Base-by-base conservation (phyloP, 2,888 invertebrate species). In the Polydrusus tereticollis region DNA sequence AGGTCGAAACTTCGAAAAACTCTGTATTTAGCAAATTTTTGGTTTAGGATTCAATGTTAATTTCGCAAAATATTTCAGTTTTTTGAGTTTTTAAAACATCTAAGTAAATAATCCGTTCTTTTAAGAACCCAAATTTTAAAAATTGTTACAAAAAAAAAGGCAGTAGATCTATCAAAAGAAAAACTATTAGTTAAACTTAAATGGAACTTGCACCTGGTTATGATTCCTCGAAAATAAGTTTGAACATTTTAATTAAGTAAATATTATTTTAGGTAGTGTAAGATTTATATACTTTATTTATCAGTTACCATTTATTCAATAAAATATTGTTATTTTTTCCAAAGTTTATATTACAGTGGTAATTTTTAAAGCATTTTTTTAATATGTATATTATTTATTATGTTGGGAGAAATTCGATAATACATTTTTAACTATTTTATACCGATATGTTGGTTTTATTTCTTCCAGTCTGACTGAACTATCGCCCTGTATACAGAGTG, bases 341-440 rank as follows among this genome's bases (percentile, higher is more conserved):
- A 72, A 72, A 72, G 72, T 72, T 72, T 72, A 72, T 72, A 57
- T 36, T 63, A 64, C 23, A 45, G 59, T 38, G 58, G 58, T 50
- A 59, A 50, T 65, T 64, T 64, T 14, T 58, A 21, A 43, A 57
- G 52, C 36, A 33, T 65, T 50, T 65, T 67, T 69, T 57, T 38
- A 65, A 58, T 67, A 58, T 58, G 58, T 69, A 69, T 62, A 38
- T 26, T 68, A 57, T 57, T 67, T 67, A 67, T 63, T 71, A 67
- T 69, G 65, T 73, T 73, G 60, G 62, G 43, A 59, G 64, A 58
- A 63, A 60, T 65, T 63, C 65, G 47, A 68, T 58, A 73, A 73
- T 73, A 69, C 63, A 69, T 73, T 69, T 73, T 73, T 73, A 69
- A 73, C 69, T 69, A 73, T 73, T 73, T 73, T 73, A 60, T 73